phyloP scores from a whole-genome alignment of 2,888 invertebrate species.

The Pherbina coryleti region DNA sequence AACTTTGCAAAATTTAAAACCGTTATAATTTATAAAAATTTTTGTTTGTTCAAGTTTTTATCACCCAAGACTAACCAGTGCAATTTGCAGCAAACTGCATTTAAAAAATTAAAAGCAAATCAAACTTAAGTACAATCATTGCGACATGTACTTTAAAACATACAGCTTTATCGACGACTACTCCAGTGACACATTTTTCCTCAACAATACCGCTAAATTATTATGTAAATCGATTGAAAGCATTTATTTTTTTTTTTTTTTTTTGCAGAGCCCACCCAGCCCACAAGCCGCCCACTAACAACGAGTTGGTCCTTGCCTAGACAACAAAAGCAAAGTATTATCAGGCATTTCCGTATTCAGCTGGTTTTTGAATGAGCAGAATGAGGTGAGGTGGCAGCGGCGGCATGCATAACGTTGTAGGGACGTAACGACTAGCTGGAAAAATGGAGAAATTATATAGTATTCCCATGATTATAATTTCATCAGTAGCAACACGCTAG shows the following conservation, averaged over 20 bases:
- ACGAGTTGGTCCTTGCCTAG: conserved; percentile 17
- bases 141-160: too few relatives aligned
- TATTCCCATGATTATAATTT: conserved; percentile 67
- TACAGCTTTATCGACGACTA: not conserved
- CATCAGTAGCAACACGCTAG: conserved; percentile 60
- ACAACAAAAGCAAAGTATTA: conserved; percentile 20
- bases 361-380: not conserved
- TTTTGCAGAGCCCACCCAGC: not conserved
- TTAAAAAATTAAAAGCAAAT: too few relatives aligned
- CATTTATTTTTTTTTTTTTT: too few relatives aligned
- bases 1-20: too few relatives aligned
- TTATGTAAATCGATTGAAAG: conserved; percentile 38
- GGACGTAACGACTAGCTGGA: conserved; percentile 14
- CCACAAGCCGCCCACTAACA: not conserved
- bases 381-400: not conserved
- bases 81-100: too few relatives aligned
- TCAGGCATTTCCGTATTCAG: not conserved
- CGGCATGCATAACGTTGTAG: not conserved
- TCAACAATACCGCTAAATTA: not conserved
- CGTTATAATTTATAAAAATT: too few relatives aligned
- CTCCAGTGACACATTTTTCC: conserved; percentile 34
- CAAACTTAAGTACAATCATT: too few relatives aligned
- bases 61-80: too few relatives aligned
- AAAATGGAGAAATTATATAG: conserved; percentile 56
- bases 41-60: too few relatives aligned